These are phyloP conservation scores for Limnephilus rhombicus DNA, from an alignment of 2,888 invertebrate genomes.

Conservation along the genomic window DNA sequence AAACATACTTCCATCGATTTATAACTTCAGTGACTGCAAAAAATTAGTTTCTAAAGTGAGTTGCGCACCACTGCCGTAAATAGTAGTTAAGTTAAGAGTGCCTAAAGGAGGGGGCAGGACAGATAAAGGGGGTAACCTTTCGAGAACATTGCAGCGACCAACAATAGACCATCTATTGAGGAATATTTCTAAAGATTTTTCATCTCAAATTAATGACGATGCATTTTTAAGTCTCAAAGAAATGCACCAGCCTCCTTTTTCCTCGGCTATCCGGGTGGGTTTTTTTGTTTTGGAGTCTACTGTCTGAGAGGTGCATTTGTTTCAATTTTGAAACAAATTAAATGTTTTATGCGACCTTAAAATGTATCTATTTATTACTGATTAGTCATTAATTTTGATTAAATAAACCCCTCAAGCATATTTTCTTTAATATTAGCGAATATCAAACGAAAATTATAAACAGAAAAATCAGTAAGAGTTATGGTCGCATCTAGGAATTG, in stretches of 20 bases:
- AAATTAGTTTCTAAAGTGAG: neutral
- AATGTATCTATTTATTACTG: too few relatives aligned
- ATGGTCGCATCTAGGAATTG: too few relatives aligned
- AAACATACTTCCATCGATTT: too few relatives aligned
- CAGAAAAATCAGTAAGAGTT: too few relatives aligned
- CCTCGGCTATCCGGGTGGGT: neutral
- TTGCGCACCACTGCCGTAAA: neutral
- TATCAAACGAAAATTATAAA: too few relatives aligned
- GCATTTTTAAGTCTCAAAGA: constrained; percentile 14
- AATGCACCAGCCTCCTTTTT: constrained; percentile 5
- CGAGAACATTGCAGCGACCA: constrained; percentile 3
- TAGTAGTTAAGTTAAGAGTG: neutral
- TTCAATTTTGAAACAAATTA: neutral
- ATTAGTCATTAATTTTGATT: too few relatives aligned
- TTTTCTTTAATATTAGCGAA: too few relatives aligned
- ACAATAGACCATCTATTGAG: constrained; percentile 13
- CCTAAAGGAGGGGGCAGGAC: neutral
- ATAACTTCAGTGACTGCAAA: neutral
- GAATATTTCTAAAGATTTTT: constrained; percentile 24
- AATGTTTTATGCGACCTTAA: too few relatives aligned
- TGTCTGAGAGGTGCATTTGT: neutral
- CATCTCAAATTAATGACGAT: constrained; percentile 19
- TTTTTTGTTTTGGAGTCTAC: neutral
- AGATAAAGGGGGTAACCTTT: neutral
- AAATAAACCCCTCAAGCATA: too few relatives aligned